Base-by-base conservation (phyloP, 35 echinoderm and acorn worm species). In the Chiridota heheva region DNA sequence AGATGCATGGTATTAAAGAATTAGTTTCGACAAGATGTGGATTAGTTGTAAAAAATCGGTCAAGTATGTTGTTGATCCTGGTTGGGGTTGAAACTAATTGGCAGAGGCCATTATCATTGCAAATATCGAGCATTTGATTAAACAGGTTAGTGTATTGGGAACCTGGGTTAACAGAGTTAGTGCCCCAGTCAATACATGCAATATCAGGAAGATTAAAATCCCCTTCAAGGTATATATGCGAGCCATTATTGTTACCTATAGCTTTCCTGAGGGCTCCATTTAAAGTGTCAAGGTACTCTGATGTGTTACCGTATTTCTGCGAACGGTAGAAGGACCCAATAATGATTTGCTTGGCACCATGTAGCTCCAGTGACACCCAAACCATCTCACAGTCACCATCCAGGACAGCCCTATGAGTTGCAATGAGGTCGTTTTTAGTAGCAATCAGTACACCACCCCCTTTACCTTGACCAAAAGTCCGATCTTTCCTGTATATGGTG, bases 381-480 rank as follows among this genome's bases (percentile, higher is more conserved):
- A 83, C 81, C 51, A 83, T 53, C 29, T 83, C 63, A 58, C 81
- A 83, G 25, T 70, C 3, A 3, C 63, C 3, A 36, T 83, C 81
- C 15, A 83, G 43, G 63, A 70, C 63, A 27, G 26, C n/a, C 53
- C 64, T 47, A 17, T 75, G 69, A 4, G 53, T 73, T 2, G 13
- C 55, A 26, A 85, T 38, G 40, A 85, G 45, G 70, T 61, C 67
- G 65, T 60, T 39, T 41, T 76, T 73, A 16, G 28, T 16, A 42
- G 82, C 82, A 43, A 85, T 39, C 24, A 75, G 53, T 17, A n/a
- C n/a, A 74, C 82, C 0, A 67, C 82, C 17, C 82, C 82, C 20
- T 44, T 62, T 29, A 58, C 15, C 46, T 30, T 24, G 7, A 26
- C 29, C 2, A n/a, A n/a, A n/a, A n/a, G n/a, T n/a, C 32, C 69